Base-by-base conservation (phyloP, 2,797 vertebrate species). In the Cynodonichthys magdalenae region DNA sequence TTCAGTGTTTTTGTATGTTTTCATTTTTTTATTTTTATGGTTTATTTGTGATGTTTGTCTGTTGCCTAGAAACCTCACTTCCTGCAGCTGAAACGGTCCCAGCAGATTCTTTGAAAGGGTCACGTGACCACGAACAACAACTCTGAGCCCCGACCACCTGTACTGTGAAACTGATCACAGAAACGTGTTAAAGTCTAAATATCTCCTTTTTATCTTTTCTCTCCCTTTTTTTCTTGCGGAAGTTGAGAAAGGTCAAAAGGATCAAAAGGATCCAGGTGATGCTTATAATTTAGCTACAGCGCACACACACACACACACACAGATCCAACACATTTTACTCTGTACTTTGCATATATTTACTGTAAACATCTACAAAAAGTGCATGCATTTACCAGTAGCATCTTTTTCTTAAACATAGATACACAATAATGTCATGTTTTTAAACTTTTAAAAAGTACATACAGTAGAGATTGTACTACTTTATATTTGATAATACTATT, bases 261-360 rank as follows among this genome's bases (percentile, higher is more conserved):
- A 98, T 97, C 96, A 95, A 82, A 98, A 97, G 96, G 98, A 99
- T 58, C 95, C 98, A 99, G 98, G 98, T 99, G 98, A 99, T 98
- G 93, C 84, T 96, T 95, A 93, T 95, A 92, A 94, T 93, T 92
- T 93, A 83, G 89, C 65, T 75, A 74, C 75, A 77, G 47, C 39
- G 51, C 73, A 87, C 74, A 71, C 70, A 76, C 64, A 75, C 18
- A 62, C 24, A 64, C 31, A 74, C 50, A 68, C 42, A 73, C 42
- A 75, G 17, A 68, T 20, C 36, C 67, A 34, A 18, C 42, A 71
- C 51, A 53, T 29, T 8, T 34, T 18, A 53, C 34, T 36, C 10
- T 11, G 17, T 28, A 15, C 29, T n/a, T 19, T 34, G 28, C n/a
- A 42, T 47, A n/a, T 47, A 42, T 47, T 36, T 47, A 11, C 4